Percentiles rank a stretch among this genome's conserved stretches.
phyloP scores from a whole-genome alignment of 2,888 invertebrate species.

The Drosophila flavopinicola region DNA sequence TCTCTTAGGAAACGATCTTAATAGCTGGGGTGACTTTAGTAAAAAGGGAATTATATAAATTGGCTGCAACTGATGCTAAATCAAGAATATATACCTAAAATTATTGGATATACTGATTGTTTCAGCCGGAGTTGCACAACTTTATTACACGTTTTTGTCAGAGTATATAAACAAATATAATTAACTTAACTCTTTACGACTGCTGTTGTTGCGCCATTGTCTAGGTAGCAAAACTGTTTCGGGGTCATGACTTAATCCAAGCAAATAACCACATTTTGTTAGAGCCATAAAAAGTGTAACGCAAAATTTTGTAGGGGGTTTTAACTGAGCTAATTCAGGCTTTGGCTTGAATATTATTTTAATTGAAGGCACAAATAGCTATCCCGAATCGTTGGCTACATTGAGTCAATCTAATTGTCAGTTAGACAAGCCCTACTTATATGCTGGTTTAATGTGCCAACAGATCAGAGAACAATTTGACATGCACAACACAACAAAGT shows the following conservation, averaged over 20 bases:
- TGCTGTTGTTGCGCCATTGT: constrained; percentile 3
- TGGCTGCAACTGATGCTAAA: too few relatives aligned
- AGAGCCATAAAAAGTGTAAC: constrained; percentile 18
- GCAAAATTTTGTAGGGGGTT: not conserved
- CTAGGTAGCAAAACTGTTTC: not conserved
- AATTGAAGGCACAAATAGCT: constrained; percentile 14
- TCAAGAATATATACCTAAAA: too few relatives aligned
- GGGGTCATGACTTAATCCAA: not conserved
- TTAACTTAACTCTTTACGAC: not conserved
- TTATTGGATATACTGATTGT: too few relatives aligned
- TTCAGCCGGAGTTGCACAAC: not conserved
- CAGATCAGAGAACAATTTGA: constrained; percentile 7
- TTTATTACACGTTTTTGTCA: not conserved
- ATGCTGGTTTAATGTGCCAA: constrained; percentile 6
- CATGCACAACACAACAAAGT: not conserved
- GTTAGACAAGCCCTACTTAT: constrained; percentile 3
- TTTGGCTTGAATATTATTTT: constrained; percentile 1
- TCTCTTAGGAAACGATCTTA: too few relatives aligned
- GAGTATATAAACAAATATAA: not conserved
- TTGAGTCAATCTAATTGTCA: constrained; percentile 12
- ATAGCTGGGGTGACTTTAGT: not conserved
- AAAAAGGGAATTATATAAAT: too few relatives aligned
- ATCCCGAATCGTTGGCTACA: constrained; percentile 1
- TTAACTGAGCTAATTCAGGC: constrained; percentile 8
- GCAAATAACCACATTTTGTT: constrained; percentile 24